Evolutionary conservation across 1,140 invertebrate species (phyloP), one percentile per base, ranked within the genome.

Genomic region (Berghia stephanieae): DNA sequence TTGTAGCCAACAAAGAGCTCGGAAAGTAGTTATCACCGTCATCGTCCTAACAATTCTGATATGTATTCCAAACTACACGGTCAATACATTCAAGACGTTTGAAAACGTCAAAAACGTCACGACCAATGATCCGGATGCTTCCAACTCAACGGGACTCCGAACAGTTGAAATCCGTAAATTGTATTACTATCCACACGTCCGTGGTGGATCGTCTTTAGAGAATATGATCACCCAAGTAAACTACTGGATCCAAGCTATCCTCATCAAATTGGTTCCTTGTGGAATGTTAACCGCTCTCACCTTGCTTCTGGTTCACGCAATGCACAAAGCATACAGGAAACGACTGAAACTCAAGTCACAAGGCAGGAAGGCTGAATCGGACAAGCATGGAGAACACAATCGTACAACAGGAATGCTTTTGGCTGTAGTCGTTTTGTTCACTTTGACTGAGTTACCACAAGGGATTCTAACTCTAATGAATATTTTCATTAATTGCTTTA

Each of bases 341-440:
- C 86, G 88, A 21, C 77, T 87, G 46, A 80, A 78, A 38, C 80
- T 89, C 24, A 87, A 86, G 75, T 85, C 83, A 5, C 83, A 86
- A 67, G 86, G 88, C 6, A 77, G 82, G 16, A 84, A 83, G 72
- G 84, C 86, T 40, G 87, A 89, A 66, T 83, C 83, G 2, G 86
- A 88, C 60, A 84, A 84, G 49, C 85, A 87, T 57, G 77, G 83
- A n/a, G 86, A 89, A 78, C 93, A 94, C 1, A 94, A 96, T 86
- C 92, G 96, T 78, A 98, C 96, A 0, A 98, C 96, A 0, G 93
- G 93, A 78, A 96, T 98, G 93, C 91, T 98, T 10, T 90, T 98
- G 4, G 95, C 95, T 0, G 94, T 98, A 0, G 90, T 98, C 2
- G 87, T 96, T 0, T 90, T 97, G 0, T 97, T 97, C 82, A 91